Conservation (phyloP, 2,888 invertebrate species). For the Lepeophtheirus nordmannii region DNA sequence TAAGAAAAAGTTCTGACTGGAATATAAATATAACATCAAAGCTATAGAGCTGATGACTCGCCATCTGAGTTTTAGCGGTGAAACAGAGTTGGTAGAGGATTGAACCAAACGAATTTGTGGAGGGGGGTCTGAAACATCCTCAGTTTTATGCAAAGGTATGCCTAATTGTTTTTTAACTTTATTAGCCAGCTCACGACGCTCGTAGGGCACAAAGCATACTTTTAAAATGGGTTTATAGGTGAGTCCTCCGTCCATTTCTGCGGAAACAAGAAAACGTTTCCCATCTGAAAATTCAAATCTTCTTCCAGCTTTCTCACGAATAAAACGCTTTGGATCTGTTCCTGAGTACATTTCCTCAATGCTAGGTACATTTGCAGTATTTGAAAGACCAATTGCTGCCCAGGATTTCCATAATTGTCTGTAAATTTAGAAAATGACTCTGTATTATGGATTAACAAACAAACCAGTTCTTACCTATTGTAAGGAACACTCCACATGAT, state of each 20-base stretch:
- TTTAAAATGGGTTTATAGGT: slow-evolving; percentile 16
- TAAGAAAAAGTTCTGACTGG: no score
- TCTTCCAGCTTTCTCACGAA: slow-evolving; percentile 8
- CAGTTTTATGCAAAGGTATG: neutral
- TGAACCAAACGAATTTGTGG: neutral
- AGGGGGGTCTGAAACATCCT: neutral
- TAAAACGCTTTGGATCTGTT: neutral
- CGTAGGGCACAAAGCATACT: slow-evolving; percentile 15
- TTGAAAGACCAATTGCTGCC: slow-evolving; percentile 15
- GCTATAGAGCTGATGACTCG: no score
- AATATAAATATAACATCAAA: no score
- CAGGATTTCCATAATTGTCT: slow-evolving; percentile 22
- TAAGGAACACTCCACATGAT: slow-evolving; percentile 20
- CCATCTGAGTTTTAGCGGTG: no score
- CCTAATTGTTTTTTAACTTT: neutral
- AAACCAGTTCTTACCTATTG: neutral
- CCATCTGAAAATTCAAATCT: slow-evolving; percentile 19
- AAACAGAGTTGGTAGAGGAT: neutral
- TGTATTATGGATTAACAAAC: no score
- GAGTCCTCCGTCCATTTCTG: slow-evolving; percentile 17
- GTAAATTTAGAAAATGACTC: neutral
- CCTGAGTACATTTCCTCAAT: slow-evolving; percentile 16
- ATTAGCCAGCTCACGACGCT: neutral
- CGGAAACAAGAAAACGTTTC: slow-evolving; percentile 14
- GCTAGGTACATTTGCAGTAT: neutral